These are phyloP conservation scores for Chiridota heheva DNA, from an alignment of 35 echinoderm and acorn worm genomes.

Conservation along the genomic window DNA sequence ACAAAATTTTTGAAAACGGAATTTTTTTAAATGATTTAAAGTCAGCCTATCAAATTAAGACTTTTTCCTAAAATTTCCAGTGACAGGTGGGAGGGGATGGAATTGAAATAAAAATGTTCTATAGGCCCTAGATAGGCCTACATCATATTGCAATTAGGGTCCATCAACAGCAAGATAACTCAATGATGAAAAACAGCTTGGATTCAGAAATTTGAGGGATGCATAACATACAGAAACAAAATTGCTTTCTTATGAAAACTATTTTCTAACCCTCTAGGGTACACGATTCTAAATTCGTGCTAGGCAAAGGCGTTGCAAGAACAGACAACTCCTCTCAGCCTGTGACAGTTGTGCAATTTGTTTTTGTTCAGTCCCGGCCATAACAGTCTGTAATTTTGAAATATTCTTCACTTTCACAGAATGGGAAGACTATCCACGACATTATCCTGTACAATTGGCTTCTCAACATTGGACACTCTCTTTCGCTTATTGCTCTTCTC, in stretches of 20 bases:
- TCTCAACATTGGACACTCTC: constrained; percentile 31
- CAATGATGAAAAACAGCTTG: no score
- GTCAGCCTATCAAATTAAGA: no score
- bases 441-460: constrained; percentile 24
- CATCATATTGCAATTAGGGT: no score
- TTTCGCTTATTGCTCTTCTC: constrained; percentile 21
- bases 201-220: no score
- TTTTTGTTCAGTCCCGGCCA: background rate
- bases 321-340: background rate
- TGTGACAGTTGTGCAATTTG: background rate
- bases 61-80: no score
- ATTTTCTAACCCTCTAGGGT: background rate
- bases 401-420: background rate
- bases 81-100: no score
- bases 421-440: background rate
- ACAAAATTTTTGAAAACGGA: no score
- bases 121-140: no score
- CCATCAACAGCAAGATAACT: no score
- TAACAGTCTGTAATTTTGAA: background rate
- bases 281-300: background rate
- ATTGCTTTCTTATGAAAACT: background rate
- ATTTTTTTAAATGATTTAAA: no score
- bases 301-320: background rate
- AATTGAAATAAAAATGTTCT: no score
- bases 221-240: no score